Evolutionary conservation across 2,797 vertebrate species (phyloP).

Genomic region (Lagorchestes hirsutus): DNA sequence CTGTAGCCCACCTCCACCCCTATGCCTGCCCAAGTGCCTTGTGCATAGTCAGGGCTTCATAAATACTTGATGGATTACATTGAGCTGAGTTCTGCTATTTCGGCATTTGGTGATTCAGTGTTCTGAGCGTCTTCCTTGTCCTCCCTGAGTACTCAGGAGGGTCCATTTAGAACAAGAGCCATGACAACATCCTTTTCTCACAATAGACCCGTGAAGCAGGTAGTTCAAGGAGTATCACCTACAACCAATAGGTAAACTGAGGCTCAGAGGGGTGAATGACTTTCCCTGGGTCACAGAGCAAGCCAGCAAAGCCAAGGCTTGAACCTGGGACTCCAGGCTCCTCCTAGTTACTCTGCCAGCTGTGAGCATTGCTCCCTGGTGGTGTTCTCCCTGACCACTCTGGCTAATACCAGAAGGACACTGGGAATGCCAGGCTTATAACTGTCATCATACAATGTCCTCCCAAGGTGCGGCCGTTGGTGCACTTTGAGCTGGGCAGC

Average conservation of each 20-base stretch:
- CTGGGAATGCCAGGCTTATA: no score
- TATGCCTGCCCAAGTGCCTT: background rate
- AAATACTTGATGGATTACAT: background rate
- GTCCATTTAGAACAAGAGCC: background rate
- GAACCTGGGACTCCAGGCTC: background rate
- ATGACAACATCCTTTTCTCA: background rate
- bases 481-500: fast-evolving
- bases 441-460: background rate
- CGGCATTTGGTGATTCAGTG: background rate
- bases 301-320: fast-evolving
- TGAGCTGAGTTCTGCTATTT: background rate
- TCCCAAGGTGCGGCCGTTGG: background rate
- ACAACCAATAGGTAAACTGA: background rate
- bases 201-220: background rate
- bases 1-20: no score
- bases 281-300: fast-evolving
- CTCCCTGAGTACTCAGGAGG: background rate
- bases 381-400: background rate
- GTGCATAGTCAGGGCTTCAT: background rate
- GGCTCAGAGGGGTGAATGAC: background rate
- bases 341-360: background rate
- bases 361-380: background rate
- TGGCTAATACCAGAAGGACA: background rate
- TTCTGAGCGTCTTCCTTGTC: background rate
- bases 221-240: background rate